phyloP scores from a whole-genome alignment of 2,113 vertebrate species.

The Protomyctophum bolini region DNA sequence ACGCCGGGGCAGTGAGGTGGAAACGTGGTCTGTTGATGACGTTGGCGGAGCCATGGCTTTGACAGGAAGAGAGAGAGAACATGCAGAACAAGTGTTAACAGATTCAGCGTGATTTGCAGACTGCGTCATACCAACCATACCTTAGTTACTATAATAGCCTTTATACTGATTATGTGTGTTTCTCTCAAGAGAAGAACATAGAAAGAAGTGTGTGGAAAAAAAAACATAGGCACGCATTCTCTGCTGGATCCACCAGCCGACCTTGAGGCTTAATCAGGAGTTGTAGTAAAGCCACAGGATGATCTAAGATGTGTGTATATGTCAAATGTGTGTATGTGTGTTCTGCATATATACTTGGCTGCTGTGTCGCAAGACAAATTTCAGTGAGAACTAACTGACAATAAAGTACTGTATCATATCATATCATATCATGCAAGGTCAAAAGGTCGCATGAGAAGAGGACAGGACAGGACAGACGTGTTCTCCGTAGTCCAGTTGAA shows the following conservation, averaged over 20 bases:
- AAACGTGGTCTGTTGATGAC: slow-evolving; percentile 58
- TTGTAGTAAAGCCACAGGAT: too few species aligned
- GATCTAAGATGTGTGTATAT: too few species aligned
- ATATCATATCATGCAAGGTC: too few species aligned
- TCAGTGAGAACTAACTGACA: too few species aligned
- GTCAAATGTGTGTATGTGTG: too few species aligned
- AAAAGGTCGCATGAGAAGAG: too few species aligned
- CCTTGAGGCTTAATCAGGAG: too few species aligned
- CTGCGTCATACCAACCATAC: background rate
- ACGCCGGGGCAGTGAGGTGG: slow-evolving; percentile 69
- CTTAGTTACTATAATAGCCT: slow-evolving; percentile 10
- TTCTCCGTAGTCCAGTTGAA: too few species aligned
- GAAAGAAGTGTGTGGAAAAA: background rate
- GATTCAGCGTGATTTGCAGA: slow-evolving; percentile 30
- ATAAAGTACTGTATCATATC: too few species aligned
- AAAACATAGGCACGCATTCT: background rate
- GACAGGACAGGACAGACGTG: too few species aligned
- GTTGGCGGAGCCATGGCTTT: slow-evolving; percentile 24
- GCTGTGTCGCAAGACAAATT: too few species aligned
- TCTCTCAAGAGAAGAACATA: background rate
- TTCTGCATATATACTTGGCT: too few species aligned
- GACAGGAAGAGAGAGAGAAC: slow-evolving; percentile 39
- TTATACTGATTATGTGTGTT: background rate
- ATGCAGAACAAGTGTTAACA: slow-evolving; percentile 1
- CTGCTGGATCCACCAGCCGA: background rate